Percentiles rank a stretch among this genome's conserved stretches.
phyloP scores from a whole-genome alignment of 2,113 vertebrate species.

The Eulemur rufifrons region DNA sequence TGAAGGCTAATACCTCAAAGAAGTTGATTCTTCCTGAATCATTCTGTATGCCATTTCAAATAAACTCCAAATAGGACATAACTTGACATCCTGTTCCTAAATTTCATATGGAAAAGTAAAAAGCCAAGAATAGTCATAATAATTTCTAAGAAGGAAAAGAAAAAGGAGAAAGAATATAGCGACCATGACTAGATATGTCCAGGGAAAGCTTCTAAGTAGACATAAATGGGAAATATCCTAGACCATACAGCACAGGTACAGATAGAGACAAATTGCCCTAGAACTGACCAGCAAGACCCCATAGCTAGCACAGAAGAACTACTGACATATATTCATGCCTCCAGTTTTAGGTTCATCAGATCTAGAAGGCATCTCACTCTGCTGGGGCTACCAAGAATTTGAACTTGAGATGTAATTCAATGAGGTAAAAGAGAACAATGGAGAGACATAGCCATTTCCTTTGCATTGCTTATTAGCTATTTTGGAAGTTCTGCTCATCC shows the following conservation, averaged over 20 bases:
- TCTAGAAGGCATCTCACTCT: not conserved
- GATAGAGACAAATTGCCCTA: not conserved
- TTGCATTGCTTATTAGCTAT: not conserved
- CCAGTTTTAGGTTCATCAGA: not conserved
- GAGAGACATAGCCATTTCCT: not conserved
- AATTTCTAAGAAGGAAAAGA: not conserved
- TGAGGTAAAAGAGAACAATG: not conserved
- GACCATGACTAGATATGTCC: not conserved
- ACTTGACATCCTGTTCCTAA: not conserved
- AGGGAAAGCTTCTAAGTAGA: not conserved
- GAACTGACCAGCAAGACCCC: not conserved
- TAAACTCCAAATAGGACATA: not conserved
- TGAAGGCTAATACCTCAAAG: constrained; percentile 2
- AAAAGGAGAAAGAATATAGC: not conserved
- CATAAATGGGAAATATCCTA: not conserved
- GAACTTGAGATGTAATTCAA: not conserved
- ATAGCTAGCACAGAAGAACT: not conserved
- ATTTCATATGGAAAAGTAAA: constrained; percentile 29
- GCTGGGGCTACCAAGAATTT: not conserved
- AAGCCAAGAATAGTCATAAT: not conserved
- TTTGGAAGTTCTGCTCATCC: not conserved
- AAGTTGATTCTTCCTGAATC: not conserved
- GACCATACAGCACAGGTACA: not conserved
- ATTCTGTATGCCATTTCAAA: not conserved
- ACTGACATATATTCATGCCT: not conserved